Evolutionary conservation across 2,888 invertebrate genomes (phyloP), one percentile per base, ranked within the genome.

Genomic region (Uropetala carovei): DNA sequence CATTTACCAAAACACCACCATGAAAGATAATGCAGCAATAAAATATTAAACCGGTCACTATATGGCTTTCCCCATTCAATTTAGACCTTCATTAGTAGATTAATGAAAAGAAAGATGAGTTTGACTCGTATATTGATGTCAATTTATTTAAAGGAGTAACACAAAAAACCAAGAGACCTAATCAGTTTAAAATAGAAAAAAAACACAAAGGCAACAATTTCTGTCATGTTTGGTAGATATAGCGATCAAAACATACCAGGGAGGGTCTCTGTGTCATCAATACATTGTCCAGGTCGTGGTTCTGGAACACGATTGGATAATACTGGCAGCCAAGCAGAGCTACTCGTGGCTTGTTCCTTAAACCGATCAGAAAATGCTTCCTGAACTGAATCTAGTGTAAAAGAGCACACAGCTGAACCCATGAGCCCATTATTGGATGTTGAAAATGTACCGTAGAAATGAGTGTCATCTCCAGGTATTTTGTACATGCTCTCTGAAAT

Each of bases 371-470:
- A 96, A 94, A 97, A 97, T 30, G 96, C 96, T 92, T 96, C 96
- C 94, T 97, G 96, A 93, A 97, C 97, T 92, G 96, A 96, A 27
- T 96, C 96, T 95, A 97, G 96, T 57, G 96, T 96, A 95, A 96
- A 97, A 27, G 96, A 96, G 95, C 97, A 97, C 93, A 97, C 96
- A 75, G 97, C 97, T 0, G 97, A 97, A 4, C 97, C 97, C 92
- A 96, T 96, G 92, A 97, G 95, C 8, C 97, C 97, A 93, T 97
- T 97, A 93, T 96, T 96, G 56, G 96, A 96, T 10, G 97, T 97
- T 91, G 97, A 97, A 94, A 97, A 97, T 16, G 97, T 96, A 68
- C 97, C 97, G 94, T 97, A 97, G 95, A 97, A 97, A 93, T 95
- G 96, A 94, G 95, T 95, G 92, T 96, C 95, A 93, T 96, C 96